These are phyloP conservation scores for Zaprionus vittiger DNA, from an alignment of 1,140 invertebrate genomes.

Conservation along the genomic window DNA sequence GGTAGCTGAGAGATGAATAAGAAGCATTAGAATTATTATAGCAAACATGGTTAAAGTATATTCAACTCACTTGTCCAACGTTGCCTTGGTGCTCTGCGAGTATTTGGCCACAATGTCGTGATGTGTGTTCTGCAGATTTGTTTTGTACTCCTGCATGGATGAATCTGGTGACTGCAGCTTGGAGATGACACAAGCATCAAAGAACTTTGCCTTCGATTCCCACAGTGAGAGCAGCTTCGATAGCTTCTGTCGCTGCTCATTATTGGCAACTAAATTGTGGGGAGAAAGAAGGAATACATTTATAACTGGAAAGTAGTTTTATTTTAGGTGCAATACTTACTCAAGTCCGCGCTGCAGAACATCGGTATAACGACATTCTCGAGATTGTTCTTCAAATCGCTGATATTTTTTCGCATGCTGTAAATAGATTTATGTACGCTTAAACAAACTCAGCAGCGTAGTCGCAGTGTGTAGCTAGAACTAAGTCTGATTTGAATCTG, in stretches of 20 bases:
- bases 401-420: slow-evolving; percentile 96
- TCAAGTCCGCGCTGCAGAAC: slow-evolving; percentile 95
- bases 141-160: slow-evolving; percentile 94
- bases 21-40: too few species aligned
- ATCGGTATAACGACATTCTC: slow-evolving; percentile 97
- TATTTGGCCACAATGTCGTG: slow-evolving; percentile 90
- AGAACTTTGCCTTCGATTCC: slow-evolving; percentile 98
- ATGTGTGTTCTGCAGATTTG: slow-evolving; percentile 91
- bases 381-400: slow-evolving; percentile 95
- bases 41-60: too few species aligned
- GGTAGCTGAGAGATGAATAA: slow-evolving; percentile 86
- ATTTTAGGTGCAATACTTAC: slow-evolving; percentile 84
- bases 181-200: slow-evolving; percentile 93
- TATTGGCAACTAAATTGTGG: slow-evolving; percentile 88
- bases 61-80: slow-evolving; percentile 88
- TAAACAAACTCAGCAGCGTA: slow-evolving; percentile 36
- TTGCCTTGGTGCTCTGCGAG: slow-evolving; percentile 89
- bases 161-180: slow-evolving; percentile 91
- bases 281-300: slow-evolving; percentile 47
- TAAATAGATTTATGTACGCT: slow-evolving; percentile 67
- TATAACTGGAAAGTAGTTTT: neutral
- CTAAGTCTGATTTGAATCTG: neutral
- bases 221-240: slow-evolving; percentile 96
- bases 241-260: slow-evolving; percentile 95
- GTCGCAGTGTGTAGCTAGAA: neutral